Base-by-base conservation (phyloP, 1,140 invertebrate genomes). In the Nixonia krombeini region DNA sequence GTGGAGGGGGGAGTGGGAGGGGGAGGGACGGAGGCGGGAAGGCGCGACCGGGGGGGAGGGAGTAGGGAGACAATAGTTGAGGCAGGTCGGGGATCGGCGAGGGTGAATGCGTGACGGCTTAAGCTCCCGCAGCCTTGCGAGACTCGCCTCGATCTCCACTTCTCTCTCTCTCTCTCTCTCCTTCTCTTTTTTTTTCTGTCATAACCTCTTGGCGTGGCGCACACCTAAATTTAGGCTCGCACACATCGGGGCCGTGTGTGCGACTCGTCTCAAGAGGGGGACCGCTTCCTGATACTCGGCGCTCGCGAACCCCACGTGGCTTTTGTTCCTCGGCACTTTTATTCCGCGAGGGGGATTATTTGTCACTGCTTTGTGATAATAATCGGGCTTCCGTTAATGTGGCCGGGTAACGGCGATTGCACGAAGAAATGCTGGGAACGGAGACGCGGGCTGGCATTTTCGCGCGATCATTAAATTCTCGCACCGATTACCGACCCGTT, bases 41-140 rank as follows among this genome's bases (percentile, higher is more conserved):
- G 59, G 52, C 55, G 61, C 46, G 35, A 17, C n/a, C 42, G 59
- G 52, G 50, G 66, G 64, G 70, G 73, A 81, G 79, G 74, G 75
- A 77, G 73, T 71, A 80, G 78, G 75, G 74, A 77, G 81, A 80
- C 82, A 82, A 84, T 76, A 81, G 81, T 84, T 83, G 75, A 76
- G 81, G 77, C 76, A 82, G 81, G 81, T 83, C 81, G 80, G 73
- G 74, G 73, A 75, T 76, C 72, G 79, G 65, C 70, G 74, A 81
- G 80, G 80, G 79, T 82, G 76, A 78, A 76, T 74, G 75, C 75
- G 75, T 80, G 78, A 80, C 74, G 73, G 73, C 70, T 68, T 70
- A 59, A 59, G 67, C 67, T 49, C 18, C 55, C 59, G 63, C 59
- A 70, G 62, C 53, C 73, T 76, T 56, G 62, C 61, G n/a, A 51